These are phyloP conservation scores for Tenualosa thibaudeaui DNA, from an alignment of 2,797 vertebrate genomes.

Conservation along the genomic window DNA sequence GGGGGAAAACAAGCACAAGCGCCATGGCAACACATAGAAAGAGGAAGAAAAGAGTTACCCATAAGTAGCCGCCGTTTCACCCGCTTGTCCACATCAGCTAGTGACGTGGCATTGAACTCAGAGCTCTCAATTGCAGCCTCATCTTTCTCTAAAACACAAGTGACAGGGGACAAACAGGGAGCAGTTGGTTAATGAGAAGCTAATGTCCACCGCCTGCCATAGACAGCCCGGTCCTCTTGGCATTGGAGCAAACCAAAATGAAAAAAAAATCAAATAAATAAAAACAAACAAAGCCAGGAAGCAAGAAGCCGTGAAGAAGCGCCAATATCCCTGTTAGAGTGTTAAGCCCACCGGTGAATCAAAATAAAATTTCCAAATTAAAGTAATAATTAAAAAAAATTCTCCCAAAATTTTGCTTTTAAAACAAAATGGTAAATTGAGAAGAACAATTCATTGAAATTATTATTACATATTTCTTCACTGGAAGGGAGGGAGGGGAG, in stretches of 20 bases:
- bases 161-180: conserved; percentile 99
- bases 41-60: conserved; percentile 99
- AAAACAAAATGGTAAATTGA: conserved; percentile 22
- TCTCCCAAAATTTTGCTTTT: conserved; percentile 31
- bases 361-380: conserved; percentile 49
- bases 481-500: conserved; percentile 29
- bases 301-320: conserved; percentile 81
- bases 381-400: conserved; percentile 40
- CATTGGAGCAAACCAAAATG: conserved; percentile 69
- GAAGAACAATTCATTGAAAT: conserved; percentile 37
- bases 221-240: conserved; percentile 77
- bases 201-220: conserved; percentile 80
- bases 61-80: conserved; percentile 99
- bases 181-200: conserved; percentile 98
- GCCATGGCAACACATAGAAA: conserved; percentile 95
- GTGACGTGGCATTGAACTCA: conserved; percentile 99
- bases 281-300: conserved; percentile 79
- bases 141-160: conserved; percentile 99
- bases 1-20: conserved; percentile 79
- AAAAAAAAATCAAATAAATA: conserved; percentile 1
- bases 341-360: conserved; percentile 77
- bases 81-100: conserved; percentile 99
- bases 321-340: conserved; percentile 84
- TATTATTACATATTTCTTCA: conserved; percentile 25
- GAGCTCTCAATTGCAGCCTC: conserved; percentile 99